phyloP scores from a whole-genome alignment of 2,888 invertebrate genomes.

The Ernsta delagoae region DNA sequence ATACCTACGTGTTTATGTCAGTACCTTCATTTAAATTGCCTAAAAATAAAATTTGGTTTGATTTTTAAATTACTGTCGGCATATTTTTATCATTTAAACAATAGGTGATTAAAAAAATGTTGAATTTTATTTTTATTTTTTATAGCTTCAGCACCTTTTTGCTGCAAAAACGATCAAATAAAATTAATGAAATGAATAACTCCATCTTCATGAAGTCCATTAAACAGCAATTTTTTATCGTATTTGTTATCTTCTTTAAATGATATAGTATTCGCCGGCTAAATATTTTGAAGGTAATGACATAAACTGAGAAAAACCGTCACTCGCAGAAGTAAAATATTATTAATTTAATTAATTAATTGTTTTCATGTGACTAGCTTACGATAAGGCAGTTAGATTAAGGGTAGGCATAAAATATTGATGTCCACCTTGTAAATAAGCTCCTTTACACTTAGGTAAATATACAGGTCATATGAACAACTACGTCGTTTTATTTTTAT shows the following conservation, averaged over 20 bases:
- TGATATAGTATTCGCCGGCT: background rate
- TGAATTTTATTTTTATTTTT: too few relatives aligned
- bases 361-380: constrained; percentile 48
- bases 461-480: constrained; percentile 78
- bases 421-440: constrained; percentile 84
- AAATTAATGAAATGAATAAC: background rate
- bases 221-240: too few relatives aligned
- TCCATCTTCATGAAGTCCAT: background rate
- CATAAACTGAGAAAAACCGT: constrained; percentile 14
- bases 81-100: too few relatives aligned
- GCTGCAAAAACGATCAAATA: too few relatives aligned
- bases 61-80: too few relatives aligned
- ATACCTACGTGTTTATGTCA: constrained; percentile 7
- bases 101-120: too few relatives aligned
- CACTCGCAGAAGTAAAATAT: constrained; percentile 29
- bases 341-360: constrained; percentile 17
- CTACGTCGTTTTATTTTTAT: constrained; percentile 57
- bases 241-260: too few relatives aligned
- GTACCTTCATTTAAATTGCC: constrained; percentile 18
- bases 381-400: constrained; percentile 52
- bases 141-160: too few relatives aligned
- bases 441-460: constrained; percentile 84
- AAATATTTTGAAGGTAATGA: constrained; percentile 21
- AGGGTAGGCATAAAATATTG: constrained; percentile 67
- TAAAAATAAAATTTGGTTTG: too few relatives aligned